phyloP scores from a whole-genome alignment of 2,888 invertebrate genomes.

The Nezara viridula region DNA sequence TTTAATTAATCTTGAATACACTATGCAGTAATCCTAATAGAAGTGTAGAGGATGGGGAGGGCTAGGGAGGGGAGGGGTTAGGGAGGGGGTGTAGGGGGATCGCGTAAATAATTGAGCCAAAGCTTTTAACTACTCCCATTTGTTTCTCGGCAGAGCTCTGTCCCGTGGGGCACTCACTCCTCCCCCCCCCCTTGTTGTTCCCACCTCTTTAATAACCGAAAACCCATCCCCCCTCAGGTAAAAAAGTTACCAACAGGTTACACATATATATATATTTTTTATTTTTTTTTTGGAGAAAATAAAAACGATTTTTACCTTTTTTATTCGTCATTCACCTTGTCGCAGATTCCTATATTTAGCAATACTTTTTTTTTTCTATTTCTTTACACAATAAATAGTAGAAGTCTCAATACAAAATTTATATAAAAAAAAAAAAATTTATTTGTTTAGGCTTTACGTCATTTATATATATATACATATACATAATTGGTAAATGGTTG shows the following conservation, averaged over 20 bases:
- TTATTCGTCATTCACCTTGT: background rate
- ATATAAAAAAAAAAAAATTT: too few species aligned
- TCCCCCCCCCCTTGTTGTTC: background rate
- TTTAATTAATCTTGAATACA: constrained; percentile 52
- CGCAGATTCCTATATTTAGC: background rate
- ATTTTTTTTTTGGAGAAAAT: too few species aligned
- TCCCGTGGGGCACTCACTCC: constrained; percentile 41
- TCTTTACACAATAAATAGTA: too few species aligned
- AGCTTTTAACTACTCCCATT: constrained; percentile 65
- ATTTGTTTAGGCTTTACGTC: too few species aligned
- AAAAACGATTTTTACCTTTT: too few species aligned
- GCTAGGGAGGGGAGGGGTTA: background rate
- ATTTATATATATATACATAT: too few species aligned
- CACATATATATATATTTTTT: too few species aligned
- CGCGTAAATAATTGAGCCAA: constrained; percentile 65
- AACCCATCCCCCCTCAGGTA: constrained; percentile 6
- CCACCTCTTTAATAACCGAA: constrained; percentile 33
- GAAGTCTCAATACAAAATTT: too few species aligned
- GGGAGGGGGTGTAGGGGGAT: background rate
- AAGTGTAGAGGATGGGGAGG: constrained; percentile 53
- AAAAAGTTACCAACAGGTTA: constrained; percentile 27
- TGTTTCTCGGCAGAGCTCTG: constrained; percentile 42
- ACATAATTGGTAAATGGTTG: too few species aligned
- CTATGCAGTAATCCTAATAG: constrained; percentile 53
- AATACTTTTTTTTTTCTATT: too few species aligned